Conservation (phyloP, 2,113 vertebrate genomes). For the Poicephalus gulielmi region DNA sequence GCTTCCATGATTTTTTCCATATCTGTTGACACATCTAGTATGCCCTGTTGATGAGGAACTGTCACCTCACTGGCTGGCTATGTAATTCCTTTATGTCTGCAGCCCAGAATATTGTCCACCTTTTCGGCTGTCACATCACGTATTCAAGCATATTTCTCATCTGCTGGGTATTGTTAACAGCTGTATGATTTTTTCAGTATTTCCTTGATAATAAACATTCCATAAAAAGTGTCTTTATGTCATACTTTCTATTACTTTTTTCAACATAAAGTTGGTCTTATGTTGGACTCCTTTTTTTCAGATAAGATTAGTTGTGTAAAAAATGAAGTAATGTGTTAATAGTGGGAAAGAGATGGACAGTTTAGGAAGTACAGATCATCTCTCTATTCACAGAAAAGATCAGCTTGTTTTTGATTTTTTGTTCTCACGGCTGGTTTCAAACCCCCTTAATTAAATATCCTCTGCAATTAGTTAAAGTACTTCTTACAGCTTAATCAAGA, state of each 20-base stretch:
- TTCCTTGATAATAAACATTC: not conserved
- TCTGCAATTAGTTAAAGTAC: not conserved
- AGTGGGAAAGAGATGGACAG: not conserved
- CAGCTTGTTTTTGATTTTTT: not conserved
- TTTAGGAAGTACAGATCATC: not conserved
- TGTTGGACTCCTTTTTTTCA: not conserved
- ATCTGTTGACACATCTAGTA: not conserved
- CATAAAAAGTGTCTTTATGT: not conserved
- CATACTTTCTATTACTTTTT: not conserved
- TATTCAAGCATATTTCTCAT: not conserved
- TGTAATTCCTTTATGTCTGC: not conserved
- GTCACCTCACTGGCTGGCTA: not conserved
- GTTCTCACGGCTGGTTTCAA: not conserved
- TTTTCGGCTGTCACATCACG: not conserved
- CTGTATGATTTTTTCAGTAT: not conserved
- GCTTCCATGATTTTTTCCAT: not conserved
- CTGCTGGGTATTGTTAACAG: not conserved
- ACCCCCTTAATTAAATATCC: not conserved
- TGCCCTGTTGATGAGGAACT: not conserved
- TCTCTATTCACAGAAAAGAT: not conserved
- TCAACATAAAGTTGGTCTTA: not conserved
- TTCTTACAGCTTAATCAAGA: not conserved
- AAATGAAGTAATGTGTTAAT: not conserved
- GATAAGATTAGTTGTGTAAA: not conserved
- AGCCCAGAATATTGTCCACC: not conserved